Conservation (phyloP, 2,797 vertebrate species). For the Florisuga fusca region DNA sequence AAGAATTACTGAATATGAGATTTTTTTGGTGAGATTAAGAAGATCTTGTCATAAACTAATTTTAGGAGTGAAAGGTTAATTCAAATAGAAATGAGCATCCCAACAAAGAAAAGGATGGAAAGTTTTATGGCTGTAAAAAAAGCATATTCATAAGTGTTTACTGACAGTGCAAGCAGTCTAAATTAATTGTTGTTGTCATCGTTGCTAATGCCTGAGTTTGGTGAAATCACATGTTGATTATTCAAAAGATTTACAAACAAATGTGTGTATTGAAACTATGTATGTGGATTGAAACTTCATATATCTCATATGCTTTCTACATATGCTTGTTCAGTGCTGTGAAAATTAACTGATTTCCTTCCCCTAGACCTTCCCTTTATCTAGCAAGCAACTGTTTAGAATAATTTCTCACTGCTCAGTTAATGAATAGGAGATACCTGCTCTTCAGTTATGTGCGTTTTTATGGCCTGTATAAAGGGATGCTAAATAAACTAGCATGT, state of each 20-base stretch:
- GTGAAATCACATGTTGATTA: neutral
- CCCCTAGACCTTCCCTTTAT: neutral
- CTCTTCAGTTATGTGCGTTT: neutral
- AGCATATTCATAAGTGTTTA: neutral
- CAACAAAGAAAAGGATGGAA: neutral
- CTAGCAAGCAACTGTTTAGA: neutral
- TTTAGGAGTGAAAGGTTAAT: neutral
- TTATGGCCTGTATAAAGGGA: neutral
- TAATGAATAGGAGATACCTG: neutral
- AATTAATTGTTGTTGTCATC: neutral
- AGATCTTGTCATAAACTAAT: neutral
- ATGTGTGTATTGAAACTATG: neutral
- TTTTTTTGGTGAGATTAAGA: neutral
- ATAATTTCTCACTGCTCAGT: neutral
- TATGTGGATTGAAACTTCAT: neutral
- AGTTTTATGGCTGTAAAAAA: neutral
- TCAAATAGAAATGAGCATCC: conserved; percentile 7
- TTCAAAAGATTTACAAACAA: neutral
- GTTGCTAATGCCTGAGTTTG: neutral
- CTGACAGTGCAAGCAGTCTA: neutral
- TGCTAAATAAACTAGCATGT: neutral
- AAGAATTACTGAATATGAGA: neutral
- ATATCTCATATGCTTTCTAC: neutral
- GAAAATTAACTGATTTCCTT: neutral
- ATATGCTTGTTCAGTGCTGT: neutral